Base-by-base conservation (phyloP, 2,888 invertebrate species). In the Polydrusus tereticollis region DNA sequence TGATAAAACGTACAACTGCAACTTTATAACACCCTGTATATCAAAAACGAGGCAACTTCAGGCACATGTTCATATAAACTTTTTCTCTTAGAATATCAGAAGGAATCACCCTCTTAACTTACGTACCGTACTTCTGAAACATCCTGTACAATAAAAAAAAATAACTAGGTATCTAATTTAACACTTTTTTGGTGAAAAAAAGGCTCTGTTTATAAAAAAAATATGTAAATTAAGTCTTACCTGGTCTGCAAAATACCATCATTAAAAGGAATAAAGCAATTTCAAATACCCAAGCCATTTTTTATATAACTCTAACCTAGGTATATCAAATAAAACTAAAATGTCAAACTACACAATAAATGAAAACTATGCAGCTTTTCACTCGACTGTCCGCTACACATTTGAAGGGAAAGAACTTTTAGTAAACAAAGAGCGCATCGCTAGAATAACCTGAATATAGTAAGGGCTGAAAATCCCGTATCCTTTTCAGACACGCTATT, bases 381-480 rank as follows among this genome's bases (percentile, higher is more conserved):
- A 29, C 45, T 18, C 26, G 10, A 45, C 23, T 29, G 29, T 36
- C 33, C 38, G 50, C 63, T 60, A 69, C 60, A 65, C 43, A 60
- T 29, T 63, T 60, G 69, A 69, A 66, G 74, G 70, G 74, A 74
- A 74, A 52, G 67, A 74, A 74, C 74, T 70, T 57, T 74, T 71
- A 43, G 72, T 72, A 75, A 75, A 72, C 72, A 72, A 69, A 63
- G 55, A 66, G 72, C 75, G 75, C 75, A 69, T 68, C 55, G 58
- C 55, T 50, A 47, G 64, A 62, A 66, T 50, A 50, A 33, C 50
- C 26, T n/a, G 23, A 6, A 59, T 58, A 70, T 52, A 67, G 29
- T 63, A 14, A 50, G 21, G 20, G 12, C 23, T 18, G 20, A n/a
- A 59, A 59, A 67, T 58, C 50, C 3, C 20, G 50, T 6, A 12